These are phyloP conservation scores for Diacarnus erythraeanus DNA, from an alignment of 37 sponge, comb jelly and placozoan genomes.

Conservation along the genomic window DNA sequence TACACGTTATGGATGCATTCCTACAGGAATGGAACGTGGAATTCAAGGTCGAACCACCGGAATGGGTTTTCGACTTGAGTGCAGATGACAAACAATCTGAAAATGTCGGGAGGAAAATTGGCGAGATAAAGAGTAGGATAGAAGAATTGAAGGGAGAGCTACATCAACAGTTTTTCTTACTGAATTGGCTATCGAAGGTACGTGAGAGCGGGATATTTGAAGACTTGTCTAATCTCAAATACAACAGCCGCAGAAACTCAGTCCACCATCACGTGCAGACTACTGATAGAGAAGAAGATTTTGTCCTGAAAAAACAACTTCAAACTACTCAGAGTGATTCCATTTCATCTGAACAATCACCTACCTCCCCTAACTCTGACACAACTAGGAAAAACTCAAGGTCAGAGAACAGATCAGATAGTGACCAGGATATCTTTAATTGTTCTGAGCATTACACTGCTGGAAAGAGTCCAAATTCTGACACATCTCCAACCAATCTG, in stretches of 20 bases:
- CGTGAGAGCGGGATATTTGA: background rate
- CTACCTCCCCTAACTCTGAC: background rate
- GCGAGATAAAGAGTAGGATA: slow-evolving; percentile 16
- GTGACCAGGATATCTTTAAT: background rate
- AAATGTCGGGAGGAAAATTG: slow-evolving; percentile 38
- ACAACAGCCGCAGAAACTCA: too few species aligned
- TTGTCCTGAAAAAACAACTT: background rate
- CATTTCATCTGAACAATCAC: background rate
- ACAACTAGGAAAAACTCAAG: background rate
- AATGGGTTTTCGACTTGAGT: slow-evolving; percentile 34
- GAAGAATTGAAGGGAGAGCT: slow-evolving; percentile 25
- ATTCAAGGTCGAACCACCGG: slow-evolving; percentile 53
- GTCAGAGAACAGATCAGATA: background rate
- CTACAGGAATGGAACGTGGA: slow-evolving; percentile 38
- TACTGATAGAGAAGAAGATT: background rate
- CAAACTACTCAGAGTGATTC: background rate
- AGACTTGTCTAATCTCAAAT: background rate
- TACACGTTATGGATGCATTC: slow-evolving; percentile 15
- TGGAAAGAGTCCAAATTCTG: background rate
- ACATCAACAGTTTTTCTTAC: slow-evolving; percentile 30
- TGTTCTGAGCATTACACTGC: background rate
- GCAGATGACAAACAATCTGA: slow-evolving; percentile 1
- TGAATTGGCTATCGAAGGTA: slow-evolving; percentile 30
- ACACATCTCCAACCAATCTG: too few species aligned
- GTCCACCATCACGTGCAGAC: slow-evolving; percentile 20